Evolutionary conservation across 37 sponge, comb jelly and placozoan species (phyloP).

Genomic region (Oscarella lobularis): DNA sequence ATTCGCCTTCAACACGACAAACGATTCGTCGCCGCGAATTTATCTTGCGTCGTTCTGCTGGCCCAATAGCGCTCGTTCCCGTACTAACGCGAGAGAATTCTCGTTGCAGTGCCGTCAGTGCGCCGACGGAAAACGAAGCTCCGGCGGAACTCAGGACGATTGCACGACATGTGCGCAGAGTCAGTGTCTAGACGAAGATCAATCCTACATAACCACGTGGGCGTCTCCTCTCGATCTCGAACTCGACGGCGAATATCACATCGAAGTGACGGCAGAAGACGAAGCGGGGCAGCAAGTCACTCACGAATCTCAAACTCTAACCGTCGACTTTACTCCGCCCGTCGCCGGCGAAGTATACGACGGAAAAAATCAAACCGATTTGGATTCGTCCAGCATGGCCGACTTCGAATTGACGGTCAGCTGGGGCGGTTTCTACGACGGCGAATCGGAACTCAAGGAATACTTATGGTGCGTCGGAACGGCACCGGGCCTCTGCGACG

Average conservation of each 20-base stretch:
- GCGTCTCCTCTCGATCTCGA: background rate
- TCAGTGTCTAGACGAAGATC: background rate
- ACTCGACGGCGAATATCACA: background rate
- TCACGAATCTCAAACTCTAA: background rate
- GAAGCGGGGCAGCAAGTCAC: background rate
- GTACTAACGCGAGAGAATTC: background rate
- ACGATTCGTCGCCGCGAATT: background rate
- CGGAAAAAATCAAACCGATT: background rate
- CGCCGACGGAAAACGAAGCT: background rate
- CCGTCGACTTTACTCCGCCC: background rate
- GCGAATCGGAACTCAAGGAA: background rate
- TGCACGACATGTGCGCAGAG: background rate
- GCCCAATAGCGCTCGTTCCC: background rate
- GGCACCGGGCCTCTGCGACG: background rate
- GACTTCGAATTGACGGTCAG: background rate
- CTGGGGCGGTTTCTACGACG: conserved; percentile 1
- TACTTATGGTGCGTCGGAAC: conserved; percentile 7
- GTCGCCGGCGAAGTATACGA: background rate
- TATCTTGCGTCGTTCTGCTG: background rate
- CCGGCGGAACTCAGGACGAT: background rate
- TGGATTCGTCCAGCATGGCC: background rate
- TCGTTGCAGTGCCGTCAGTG: background rate
- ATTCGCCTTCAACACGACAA: background rate
- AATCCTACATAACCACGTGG: background rate
- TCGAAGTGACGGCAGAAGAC: background rate